Conservation (phyloP, 2,797 vertebrate species). For the Pitangus sulphuratus region DNA sequence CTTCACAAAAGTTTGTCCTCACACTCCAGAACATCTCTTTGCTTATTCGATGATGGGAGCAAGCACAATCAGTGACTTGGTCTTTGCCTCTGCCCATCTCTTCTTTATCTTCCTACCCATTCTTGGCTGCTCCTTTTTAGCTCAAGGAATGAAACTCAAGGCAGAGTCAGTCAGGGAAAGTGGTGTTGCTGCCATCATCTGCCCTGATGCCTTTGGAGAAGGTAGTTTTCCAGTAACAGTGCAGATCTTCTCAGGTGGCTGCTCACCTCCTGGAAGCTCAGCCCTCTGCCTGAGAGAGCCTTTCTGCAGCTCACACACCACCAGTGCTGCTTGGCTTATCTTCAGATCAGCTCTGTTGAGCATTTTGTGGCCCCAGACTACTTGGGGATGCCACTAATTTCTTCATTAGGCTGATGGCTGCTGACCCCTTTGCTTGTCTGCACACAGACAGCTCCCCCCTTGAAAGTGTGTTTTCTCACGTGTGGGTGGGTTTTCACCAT, state of each 20-base stretch:
- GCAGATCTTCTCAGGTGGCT: not conserved
- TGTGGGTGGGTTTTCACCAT: not conserved
- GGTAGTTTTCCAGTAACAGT: not conserved
- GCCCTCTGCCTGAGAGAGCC: not conserved
- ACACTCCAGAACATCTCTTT: not conserved
- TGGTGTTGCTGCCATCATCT: not conserved
- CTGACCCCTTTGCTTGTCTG: not conserved
- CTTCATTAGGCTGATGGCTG: not conserved
- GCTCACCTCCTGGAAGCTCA: not conserved
- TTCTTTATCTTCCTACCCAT: not conserved
- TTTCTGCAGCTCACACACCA: not conserved
- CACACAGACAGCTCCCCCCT: not conserved
- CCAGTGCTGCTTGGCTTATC: not conserved
- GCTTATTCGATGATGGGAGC: not conserved
- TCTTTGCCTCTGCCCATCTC: not conserved
- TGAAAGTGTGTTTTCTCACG: not conserved
- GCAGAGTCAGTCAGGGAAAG: not conserved
- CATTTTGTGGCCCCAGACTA: not conserved
- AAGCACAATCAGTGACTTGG: not conserved
- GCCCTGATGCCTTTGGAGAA: not conserved
- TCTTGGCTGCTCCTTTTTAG: not conserved
- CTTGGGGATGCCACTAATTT: not conserved
- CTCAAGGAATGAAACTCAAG: not conserved
- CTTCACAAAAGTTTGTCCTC: not conserved
- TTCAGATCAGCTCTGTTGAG: not conserved